phyloP scores from a whole-genome alignment of 2,888 invertebrate genomes.

The Chalcosyrphus nemorum region DNA sequence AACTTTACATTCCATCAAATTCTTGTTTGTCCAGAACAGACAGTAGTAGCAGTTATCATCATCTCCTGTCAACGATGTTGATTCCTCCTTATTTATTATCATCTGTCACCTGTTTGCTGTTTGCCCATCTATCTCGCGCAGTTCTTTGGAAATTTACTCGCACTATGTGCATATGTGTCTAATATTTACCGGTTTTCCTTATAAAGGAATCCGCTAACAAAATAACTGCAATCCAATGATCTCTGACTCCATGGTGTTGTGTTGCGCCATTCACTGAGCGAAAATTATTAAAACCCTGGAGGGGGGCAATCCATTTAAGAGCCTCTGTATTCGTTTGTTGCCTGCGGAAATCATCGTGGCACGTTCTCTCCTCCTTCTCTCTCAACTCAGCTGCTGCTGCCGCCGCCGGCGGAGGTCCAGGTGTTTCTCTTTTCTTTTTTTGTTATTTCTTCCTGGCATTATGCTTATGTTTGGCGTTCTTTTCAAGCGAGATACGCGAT shows the following conservation, averaged over 20 bases:
- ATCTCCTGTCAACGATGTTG: constrained; percentile 26
- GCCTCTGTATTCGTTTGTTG: constrained; percentile 21
- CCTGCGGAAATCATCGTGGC: constrained; percentile 28
- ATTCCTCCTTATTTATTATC: constrained; percentile 42
- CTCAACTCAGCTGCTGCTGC: constrained; percentile 20
- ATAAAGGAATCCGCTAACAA: not conserved
- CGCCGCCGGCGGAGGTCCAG: constrained; percentile 27
- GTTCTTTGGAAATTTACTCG: not conserved
- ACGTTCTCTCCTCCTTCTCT: no score
- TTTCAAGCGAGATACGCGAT: no score
- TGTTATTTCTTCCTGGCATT: not conserved
- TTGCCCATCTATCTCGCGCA: constrained; percentile 10
- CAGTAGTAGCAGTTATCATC: constrained; percentile 1
- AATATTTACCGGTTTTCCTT: constrained; percentile 46
- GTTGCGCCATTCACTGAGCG: not conserved
- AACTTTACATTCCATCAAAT: not conserved
- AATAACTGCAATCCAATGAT: constrained; percentile 44
- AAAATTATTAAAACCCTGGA: no score
- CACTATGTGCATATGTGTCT: not conserved
- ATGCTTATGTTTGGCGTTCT: not conserved
- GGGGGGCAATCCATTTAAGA: constrained; percentile 1
- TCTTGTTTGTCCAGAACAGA: constrained; percentile 9
- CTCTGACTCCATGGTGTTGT: not conserved
- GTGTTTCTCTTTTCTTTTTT: constrained; percentile 30
- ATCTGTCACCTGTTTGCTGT: constrained; percentile 59